A percentile compares a stretch with the other conserved stretches of the same genome.
phyloP scores from a whole-genome alignment of 2,113 vertebrate genomes.

The Formicarius rufipectus region DNA sequence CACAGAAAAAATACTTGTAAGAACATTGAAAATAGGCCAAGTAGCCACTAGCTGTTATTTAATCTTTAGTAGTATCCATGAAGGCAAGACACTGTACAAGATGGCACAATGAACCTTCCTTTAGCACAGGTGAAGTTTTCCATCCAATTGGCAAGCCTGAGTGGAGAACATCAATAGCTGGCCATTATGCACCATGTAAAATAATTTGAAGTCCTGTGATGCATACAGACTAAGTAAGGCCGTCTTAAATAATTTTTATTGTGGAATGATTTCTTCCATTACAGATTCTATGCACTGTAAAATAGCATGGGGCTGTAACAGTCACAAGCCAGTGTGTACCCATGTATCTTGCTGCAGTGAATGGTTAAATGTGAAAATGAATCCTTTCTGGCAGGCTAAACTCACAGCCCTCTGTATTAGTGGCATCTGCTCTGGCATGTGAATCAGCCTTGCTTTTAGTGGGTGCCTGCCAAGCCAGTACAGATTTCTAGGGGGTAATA shows the following conservation, averaged over 20 bases:
- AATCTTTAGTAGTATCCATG: constrained; percentile 33
- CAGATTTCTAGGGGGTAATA: not conserved
- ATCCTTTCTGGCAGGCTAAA: constrained; percentile 33
- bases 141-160: constrained; percentile 58
- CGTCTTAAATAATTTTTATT: constrained; percentile 73
- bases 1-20: constrained; percentile 12
- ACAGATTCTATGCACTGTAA: constrained; percentile 65
- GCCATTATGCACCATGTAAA: constrained; percentile 70
- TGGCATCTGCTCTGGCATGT: constrained; percentile 20
- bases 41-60: constrained; percentile 39
- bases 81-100: constrained; percentile 14
- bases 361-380: constrained; percentile 30
- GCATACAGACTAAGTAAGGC: constrained; percentile 64
- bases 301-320: constrained; percentile 55
- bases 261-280: constrained; percentile 69
- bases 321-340: constrained; percentile 52
- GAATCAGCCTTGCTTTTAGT: not conserved
- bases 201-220: constrained; percentile 67
- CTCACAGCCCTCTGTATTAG: not conserved
- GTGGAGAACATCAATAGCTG: constrained; percentile 55
- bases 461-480: not conserved
- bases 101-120: constrained; percentile 12
- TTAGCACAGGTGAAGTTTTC: constrained; percentile 41
- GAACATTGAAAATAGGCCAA: constrained; percentile 43
- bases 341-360: constrained; percentile 54